Conservation (phyloP, 2,888 invertebrate species). For the Meteorus colon region DNA sequence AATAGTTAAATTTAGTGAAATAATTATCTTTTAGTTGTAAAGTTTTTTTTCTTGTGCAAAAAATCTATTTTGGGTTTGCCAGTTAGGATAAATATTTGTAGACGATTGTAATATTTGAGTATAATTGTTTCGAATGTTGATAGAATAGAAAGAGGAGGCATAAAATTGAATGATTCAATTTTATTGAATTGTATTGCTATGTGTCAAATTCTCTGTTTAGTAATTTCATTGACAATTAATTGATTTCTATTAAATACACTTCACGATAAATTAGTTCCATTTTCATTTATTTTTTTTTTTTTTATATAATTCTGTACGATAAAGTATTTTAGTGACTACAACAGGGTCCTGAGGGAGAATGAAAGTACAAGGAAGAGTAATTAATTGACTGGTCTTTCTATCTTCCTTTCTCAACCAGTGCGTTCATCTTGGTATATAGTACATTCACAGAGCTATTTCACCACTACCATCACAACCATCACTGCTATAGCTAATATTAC, state of each 20-base stretch:
- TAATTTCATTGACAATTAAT: background rate
- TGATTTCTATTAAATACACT: constrained; percentile 1
- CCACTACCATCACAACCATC: background rate
- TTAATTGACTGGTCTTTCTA: constrained; percentile 49
- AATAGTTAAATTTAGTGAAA: no score
- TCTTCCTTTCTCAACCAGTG: constrained; percentile 23
- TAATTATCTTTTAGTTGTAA: no score
- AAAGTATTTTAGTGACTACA: constrained; percentile 1
- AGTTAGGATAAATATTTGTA: no score
- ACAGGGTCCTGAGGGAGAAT: constrained; percentile 31
- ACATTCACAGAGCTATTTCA: background rate
- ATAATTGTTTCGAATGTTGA: no score
- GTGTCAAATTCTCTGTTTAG: background rate
- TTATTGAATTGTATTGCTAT: no score
- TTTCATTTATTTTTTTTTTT: background rate
- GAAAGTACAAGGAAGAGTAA: constrained; percentile 53
- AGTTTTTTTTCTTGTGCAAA: no score
- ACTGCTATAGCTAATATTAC: constrained; percentile 10
- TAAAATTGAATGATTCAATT: no score
- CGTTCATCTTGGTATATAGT: background rate
- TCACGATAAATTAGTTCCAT: background rate
- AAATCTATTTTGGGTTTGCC: no score
- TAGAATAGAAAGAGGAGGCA: no score
- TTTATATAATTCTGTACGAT: background rate
- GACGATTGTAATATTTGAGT: no score